phyloP scores from a whole-genome alignment of 1,140 invertebrate species.

The Musca vetustissima region DNA sequence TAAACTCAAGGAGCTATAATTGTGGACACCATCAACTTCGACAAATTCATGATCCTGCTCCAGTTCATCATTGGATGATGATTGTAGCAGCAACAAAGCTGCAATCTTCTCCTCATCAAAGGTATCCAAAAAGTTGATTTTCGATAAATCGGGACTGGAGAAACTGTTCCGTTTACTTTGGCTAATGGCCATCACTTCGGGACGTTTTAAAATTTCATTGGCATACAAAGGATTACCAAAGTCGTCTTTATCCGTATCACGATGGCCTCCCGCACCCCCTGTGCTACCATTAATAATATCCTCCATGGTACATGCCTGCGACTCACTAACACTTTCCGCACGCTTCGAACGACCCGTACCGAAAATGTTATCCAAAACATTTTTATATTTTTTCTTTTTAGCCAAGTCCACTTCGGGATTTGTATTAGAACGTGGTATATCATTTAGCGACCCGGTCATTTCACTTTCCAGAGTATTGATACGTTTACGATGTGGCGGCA shows the following conservation, averaged over 20 bases:
- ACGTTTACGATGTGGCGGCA: conserved; percentile 42
- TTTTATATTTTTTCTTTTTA: conserved; percentile 52
- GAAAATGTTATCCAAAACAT: conserved; percentile 48
- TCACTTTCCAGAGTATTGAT: conserved; percentile 46
- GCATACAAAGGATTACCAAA: conserved; percentile 34
- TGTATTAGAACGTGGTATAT: conserved; percentile 46
- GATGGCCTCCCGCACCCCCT: conserved; percentile 5
- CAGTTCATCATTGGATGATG: not conserved
- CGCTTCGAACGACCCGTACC: conserved; percentile 39
- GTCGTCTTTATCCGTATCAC: conserved; percentile 16
- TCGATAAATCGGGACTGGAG: conserved; percentile 51
- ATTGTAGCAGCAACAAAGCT: not conserved
- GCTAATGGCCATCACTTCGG: conserved; percentile 25
- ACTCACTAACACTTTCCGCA: conserved; percentile 40
- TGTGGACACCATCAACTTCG: not conserved
- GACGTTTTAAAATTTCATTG: conserved; percentile 31
- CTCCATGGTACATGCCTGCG: conserved; percentile 27
- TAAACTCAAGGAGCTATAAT: conserved; percentile 38
- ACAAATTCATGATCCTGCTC: not conserved
- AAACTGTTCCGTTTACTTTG: conserved; percentile 49
- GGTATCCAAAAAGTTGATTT: conserved; percentile 46
- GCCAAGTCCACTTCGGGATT: conserved; percentile 52
- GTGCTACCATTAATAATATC: conserved; percentile 28
- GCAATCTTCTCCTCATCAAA: conserved; percentile 35
- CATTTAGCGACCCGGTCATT: conserved; percentile 20